Conservation (phyloP, 2,888 invertebrate species). For the Amphimallon solstitiale region DNA sequence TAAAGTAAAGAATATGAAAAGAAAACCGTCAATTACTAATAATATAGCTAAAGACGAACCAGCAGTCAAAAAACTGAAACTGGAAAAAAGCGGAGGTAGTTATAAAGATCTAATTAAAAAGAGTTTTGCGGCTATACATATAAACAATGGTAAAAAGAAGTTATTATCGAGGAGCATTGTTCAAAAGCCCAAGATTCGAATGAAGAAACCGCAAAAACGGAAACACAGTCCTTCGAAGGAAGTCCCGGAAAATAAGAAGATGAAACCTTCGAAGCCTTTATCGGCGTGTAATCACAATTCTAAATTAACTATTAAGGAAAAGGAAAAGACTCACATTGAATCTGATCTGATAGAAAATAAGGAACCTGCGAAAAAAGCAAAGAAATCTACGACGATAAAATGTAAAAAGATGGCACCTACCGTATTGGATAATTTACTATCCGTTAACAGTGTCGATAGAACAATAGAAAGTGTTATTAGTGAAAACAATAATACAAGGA, state of each 20-base stretch:
- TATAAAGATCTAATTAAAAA: constrained; percentile 64
- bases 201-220: constrained; percentile 57
- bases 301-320: constrained; percentile 55
- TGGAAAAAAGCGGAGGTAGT: constrained; percentile 53
- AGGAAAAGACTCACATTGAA: constrained; percentile 48
- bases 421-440: constrained; percentile 67
- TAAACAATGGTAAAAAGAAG: constrained; percentile 64
- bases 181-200: constrained; percentile 41
- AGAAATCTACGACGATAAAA: constrained; percentile 43
- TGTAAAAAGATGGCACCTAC: constrained; percentile 53
- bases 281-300: constrained; percentile 55
- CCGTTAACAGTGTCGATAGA: constrained; percentile 70
- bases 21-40: constrained; percentile 62
- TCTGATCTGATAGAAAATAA: constrained; percentile 52
- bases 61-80: constrained; percentile 52
- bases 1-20: constrained; percentile 64
- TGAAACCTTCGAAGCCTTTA: constrained; percentile 56
- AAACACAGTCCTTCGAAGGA: constrained; percentile 58
- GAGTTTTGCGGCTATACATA: constrained; percentile 62
- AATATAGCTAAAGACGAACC: constrained; percentile 36
- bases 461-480: constrained; percentile 63
- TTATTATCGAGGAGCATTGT: constrained; percentile 43
- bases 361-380: constrained; percentile 41
- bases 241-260: constrained; percentile 44
- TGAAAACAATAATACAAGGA: constrained; percentile 51